Conservation (phyloP, 2,888 invertebrate genomes). For the Spisula subtruncata region DNA sequence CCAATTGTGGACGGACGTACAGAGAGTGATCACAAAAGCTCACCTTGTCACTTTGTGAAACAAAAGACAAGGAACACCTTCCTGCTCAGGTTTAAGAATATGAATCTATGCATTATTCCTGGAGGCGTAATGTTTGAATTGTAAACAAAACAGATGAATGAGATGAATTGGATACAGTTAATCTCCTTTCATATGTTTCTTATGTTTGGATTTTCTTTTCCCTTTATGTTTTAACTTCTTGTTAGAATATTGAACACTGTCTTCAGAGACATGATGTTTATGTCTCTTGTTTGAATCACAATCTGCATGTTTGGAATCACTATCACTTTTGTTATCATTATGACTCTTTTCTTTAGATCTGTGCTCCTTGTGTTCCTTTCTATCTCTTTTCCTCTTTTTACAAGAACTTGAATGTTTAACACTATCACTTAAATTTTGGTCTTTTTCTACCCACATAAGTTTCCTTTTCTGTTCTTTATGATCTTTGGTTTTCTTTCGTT, state of each 20-base stretch:
- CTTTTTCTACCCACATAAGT: conserved; percentile 5
- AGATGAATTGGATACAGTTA: neutral
- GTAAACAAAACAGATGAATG: neutral
- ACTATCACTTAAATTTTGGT: neutral
- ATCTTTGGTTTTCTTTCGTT: neutral
- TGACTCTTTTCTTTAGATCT: conserved; percentile 22
- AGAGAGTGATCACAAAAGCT: no score
- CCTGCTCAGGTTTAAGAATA: no score
- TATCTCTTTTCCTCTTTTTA: conserved; percentile 14
- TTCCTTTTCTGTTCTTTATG: conserved; percentile 14
- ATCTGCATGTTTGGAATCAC: neutral
- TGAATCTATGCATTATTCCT: no score
- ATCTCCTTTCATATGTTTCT: neutral
- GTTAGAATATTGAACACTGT: neutral
- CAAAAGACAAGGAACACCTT: no score
- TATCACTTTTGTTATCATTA: neutral
- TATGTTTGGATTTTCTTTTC: conserved; percentile 24
- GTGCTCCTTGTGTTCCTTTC: conserved; percentile 6
- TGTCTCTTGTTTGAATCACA: neutral
- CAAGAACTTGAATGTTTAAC: conserved; percentile 1
- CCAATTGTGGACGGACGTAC: no score
- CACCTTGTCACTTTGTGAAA: no score
- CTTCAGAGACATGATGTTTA: neutral
- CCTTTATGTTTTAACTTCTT: conserved; percentile 3
- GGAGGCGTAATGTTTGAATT: no score